phyloP scores from a whole-genome alignment of 1,140 invertebrate species.

The Trachymyrmex septentrionalis region DNA sequence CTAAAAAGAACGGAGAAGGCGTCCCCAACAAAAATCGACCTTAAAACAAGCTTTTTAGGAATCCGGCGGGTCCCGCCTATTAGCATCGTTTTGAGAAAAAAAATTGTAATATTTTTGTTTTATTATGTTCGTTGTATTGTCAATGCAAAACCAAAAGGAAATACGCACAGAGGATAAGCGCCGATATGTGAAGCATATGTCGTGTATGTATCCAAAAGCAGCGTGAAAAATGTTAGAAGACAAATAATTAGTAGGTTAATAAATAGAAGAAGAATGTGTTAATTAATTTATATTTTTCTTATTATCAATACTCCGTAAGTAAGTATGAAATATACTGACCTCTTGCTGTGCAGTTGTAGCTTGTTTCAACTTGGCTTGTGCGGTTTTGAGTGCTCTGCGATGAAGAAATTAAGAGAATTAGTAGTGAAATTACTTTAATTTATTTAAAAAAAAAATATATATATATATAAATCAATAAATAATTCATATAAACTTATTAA shows the following conservation, averaged over 20 bases:
- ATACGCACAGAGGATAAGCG: constrained; percentile 63
- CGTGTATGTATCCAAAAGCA: constrained; percentile 76
- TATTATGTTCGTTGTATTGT: constrained; percentile 29
- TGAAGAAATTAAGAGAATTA: constrained; percentile 26
- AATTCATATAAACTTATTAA: neutral
- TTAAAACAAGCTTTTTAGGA: constrained; percentile 97
- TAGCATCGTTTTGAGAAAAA: constrained; percentile 28
- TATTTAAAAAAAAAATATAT: constrained; percentile 6
- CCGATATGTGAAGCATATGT: constrained; percentile 26
- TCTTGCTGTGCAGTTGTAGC: constrained; percentile 90
- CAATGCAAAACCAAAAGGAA: constrained; percentile 16
- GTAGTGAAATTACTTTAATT: neutral
- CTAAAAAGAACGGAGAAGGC: constrained; percentile 85
- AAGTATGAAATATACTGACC: constrained; percentile 85
- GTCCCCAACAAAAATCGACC: constrained; percentile 83
- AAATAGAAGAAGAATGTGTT: constrained; percentile 11
- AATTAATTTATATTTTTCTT: constrained; percentile 8
- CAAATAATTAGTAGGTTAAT: constrained; percentile 75
- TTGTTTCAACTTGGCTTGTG: constrained; percentile 93
- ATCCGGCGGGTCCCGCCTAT: constrained; percentile 94
- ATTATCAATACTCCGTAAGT: neutral
- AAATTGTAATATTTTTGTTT: constrained; percentile 59
- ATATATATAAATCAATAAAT: neutral
- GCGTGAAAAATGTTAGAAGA: constrained; percentile 79
- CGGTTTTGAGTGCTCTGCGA: constrained; percentile 94